Base-by-base conservation (phyloP, 2,797 vertebrate species). In the Paguma larvata region DNA sequence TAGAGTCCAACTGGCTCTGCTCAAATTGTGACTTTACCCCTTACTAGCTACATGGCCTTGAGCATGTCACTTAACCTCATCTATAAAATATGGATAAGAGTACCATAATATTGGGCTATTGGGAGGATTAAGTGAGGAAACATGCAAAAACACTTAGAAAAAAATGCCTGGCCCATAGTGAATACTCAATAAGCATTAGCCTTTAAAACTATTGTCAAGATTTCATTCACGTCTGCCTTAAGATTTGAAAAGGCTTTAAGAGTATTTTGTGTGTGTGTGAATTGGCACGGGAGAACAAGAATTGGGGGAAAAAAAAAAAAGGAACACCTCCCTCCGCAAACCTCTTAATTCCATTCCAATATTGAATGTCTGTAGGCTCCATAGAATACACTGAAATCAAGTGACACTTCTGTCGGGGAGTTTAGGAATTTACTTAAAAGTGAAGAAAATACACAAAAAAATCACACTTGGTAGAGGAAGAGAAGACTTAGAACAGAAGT, bases 161-260 rank as follows among this genome's bases (percentile, higher is more conserved):
- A 63, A 88, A 70, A 44, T 82, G 44, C 32, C 65, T 34, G 78
- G 59, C 19, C 38, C 38, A n/a, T 6, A 3, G 41, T n/a, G 44
- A 87, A 51, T 67, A 56, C 27, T 85, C 78, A 51, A 0, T 65
- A 73, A 85, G 10, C 21, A 34, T 63, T 72, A 38, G 34, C 38
- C 67, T 56, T 77, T 68, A 75, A 92, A 62, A 48, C 44, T 32
- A 3, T 51, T 85, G 51, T 73, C 34, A 73, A 83, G 19, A 34
- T 56, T 92, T 90, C 11, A 65, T 90, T 92, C 56, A 44, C 30
- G 19, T 79, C n/a, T 56, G 13, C 73, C 65, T 62, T 68, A 84
- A 90, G 70, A 68, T 85, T 93, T 95, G 79, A 68, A 94, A 95
- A 96, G 32, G 72, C 25, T 80, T 73, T 73, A 73, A 87, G 89